Percentiles rank a stretch among this genome's conserved stretches.
phyloP scores from a whole-genome alignment of 2,113 vertebrate species.

The Tragelaphus strepsiceros region DNA sequence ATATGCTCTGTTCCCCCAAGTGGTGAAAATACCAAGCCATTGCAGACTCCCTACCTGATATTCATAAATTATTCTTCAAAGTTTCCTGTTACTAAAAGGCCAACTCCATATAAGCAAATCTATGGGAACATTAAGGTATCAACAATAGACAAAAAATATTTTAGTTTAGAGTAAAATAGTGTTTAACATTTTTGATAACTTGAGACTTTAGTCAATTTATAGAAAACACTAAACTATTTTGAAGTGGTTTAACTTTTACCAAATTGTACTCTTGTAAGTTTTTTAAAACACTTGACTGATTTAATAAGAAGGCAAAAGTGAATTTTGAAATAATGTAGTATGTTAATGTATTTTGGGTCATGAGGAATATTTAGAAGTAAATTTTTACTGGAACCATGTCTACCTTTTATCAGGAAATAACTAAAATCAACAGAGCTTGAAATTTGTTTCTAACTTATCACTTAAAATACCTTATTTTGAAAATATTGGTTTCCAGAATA shows the following conservation, averaged over 20 bases:
- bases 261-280: neutral
- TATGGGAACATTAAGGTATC: neutral
- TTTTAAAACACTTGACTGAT: neutral
- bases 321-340: neutral
- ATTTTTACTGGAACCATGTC: neutral
- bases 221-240: neutral
- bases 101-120: neutral
- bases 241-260: neutral
- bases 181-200: neutral
- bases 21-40: neutral
- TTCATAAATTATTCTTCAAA: neutral
- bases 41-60: neutral
- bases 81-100: neutral
- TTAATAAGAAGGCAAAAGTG: neutral
- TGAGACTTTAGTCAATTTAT: neutral
- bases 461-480: neutral
- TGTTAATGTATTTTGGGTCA: neutral
- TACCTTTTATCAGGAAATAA: neutral
- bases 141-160: neutral
- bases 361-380: neutral
- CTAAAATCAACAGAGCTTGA: neutral
- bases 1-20: neutral
- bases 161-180: neutral
- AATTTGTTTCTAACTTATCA: neutral
- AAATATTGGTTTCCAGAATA: constrained; percentile 34